A percentile compares a stretch with the other conserved stretches of the same genome.
These are phyloP conservation scores for Eurystomus gularis DNA, from an alignment of 2,113 vertebrate genomes.

Conservation along the genomic window DNA sequence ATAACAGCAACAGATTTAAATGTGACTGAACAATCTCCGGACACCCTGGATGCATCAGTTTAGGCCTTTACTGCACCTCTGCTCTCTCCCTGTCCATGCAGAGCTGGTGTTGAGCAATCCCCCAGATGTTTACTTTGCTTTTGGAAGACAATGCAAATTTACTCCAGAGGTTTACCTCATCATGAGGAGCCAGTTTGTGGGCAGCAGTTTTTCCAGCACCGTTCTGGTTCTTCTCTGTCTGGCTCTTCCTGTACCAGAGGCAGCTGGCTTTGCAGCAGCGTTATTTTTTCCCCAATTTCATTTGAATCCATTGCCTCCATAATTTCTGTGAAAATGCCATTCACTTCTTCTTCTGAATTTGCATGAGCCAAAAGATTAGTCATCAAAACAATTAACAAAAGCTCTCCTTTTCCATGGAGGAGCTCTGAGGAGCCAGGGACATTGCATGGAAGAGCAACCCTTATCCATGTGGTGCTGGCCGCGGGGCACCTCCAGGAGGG, in stretches of 20 bases:
- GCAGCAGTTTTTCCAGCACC: not conserved
- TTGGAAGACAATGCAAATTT: conserved; percentile 45
- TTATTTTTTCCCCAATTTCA: not conserved
- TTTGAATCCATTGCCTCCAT: not conserved
- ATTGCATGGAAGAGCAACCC: not conserved
- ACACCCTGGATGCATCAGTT: not conserved
- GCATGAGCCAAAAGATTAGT: not conserved
- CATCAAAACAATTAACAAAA: not conserved
- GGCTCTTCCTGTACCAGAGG: not conserved
- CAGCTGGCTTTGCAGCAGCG: not conserved
- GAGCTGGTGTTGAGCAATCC: not conserved
- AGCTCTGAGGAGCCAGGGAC: not conserved
- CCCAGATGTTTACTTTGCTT: not conserved
- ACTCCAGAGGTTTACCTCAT: conserved; percentile 38
- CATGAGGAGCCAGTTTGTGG: not conserved
- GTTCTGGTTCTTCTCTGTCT: not conserved
- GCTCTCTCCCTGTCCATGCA: not conserved
- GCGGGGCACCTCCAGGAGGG: not conserved
- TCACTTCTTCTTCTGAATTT: conserved; percentile 14
- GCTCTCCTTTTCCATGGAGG: not conserved
- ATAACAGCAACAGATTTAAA: not conserved
- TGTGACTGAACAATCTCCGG: not conserved
- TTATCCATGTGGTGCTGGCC: not conserved
- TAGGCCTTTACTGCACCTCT: not conserved
- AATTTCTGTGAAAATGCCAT: not conserved